phyloP scores from a whole-genome alignment of 2,797 vertebrate genomes.

The Brachyalestes nurse region DNA sequence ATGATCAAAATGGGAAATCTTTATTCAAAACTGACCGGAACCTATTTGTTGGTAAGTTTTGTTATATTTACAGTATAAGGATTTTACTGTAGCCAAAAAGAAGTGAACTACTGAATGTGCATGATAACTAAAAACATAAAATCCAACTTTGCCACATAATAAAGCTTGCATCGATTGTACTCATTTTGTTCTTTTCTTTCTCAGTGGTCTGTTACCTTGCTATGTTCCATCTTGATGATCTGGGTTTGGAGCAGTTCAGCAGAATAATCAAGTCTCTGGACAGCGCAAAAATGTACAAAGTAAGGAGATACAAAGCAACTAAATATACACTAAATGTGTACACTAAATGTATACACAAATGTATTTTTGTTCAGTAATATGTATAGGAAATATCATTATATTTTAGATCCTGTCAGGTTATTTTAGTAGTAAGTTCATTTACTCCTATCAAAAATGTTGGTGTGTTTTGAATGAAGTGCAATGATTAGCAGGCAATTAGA shows the following conservation, averaged over 20 bases:
- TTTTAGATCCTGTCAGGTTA: background rate
- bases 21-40: constrained; percentile 76
- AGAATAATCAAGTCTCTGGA: constrained; percentile 85
- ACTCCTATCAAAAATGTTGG: background rate
- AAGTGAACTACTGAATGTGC: background rate
- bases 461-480: too few species aligned
- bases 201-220: constrained; percentile 89
- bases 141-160: background rate
- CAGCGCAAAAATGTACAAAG: constrained; percentile 81
- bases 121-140: background rate
- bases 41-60: constrained; percentile 82
- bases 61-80: background rate
- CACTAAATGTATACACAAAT: too few species aligned
- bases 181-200: constrained; percentile 17
- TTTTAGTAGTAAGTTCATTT: background rate
- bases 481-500: too few species aligned
- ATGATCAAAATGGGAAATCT: constrained; percentile 71
- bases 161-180: background rate
- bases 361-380: background rate
- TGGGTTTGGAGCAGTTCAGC: constrained; percentile 82
- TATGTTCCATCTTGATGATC: constrained; percentile 84
- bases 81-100: too few species aligned
- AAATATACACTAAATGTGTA: background rate
- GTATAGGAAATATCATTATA: background rate
- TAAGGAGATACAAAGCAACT: constrained; percentile 63